Conservation (phyloP, 1,140 invertebrate species). For the Reticulitermes speratus region DNA sequence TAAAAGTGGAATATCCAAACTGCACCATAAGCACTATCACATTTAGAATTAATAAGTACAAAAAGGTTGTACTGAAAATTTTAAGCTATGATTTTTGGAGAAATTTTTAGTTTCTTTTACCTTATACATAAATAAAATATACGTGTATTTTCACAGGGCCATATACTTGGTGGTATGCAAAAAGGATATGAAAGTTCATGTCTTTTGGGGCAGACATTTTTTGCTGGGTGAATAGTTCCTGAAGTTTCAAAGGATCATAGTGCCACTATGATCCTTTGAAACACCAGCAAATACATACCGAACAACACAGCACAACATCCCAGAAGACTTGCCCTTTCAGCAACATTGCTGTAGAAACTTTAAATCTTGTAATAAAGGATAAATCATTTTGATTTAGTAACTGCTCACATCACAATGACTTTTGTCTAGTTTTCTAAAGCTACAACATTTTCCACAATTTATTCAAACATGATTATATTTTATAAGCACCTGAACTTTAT, state of each 20-base stretch:
- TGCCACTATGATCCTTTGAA: too few species aligned
- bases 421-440: neutral
- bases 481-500: conserved; percentile 16
- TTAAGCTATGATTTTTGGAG: neutral
- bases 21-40: neutral
- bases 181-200: too few species aligned
- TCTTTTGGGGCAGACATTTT: too few species aligned
- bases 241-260: too few species aligned
- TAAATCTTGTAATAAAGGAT: too few species aligned
- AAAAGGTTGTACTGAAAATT: neutral
- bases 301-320: too few species aligned
- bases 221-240: too few species aligned
- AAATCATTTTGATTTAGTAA: neutral
- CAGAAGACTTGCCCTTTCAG: too few species aligned
- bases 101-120: neutral
- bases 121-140: conserved; percentile 1
- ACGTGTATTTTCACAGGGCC: neutral
- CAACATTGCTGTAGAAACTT: too few species aligned
- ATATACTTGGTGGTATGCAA: neutral
- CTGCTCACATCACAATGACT: conserved; percentile 10
- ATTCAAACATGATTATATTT: neutral
- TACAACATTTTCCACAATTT: neutral
- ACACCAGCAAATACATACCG: too few species aligned
- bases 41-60: conserved; percentile 11
- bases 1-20: conserved; percentile 2